Conservation (phyloP, 2,888 invertebrate genomes). For the Falcaria lacertinaria region DNA sequence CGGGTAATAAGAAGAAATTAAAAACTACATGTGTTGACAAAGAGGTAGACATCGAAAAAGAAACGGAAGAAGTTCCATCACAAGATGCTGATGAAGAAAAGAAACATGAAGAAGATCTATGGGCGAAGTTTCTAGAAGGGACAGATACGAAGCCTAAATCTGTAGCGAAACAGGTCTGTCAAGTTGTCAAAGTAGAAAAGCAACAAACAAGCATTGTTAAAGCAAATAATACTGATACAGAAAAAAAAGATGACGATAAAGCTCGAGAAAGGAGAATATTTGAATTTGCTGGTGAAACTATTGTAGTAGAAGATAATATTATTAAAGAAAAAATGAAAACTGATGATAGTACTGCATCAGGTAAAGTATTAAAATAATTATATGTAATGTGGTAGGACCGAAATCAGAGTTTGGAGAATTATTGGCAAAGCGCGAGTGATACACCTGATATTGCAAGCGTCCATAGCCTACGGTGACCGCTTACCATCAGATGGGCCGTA, state of each 20-base stretch:
- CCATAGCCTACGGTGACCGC: too few species aligned
- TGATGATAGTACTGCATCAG: constrained; percentile 41
- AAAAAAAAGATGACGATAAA: constrained; percentile 58
- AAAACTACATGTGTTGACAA: constrained; percentile 31
- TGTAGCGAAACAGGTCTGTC: constrained; percentile 23
- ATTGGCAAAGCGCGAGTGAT: too few species aligned
- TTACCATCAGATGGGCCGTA: too few species aligned
- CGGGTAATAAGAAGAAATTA: constrained; percentile 50
- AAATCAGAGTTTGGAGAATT: too few species aligned
- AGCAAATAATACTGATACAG: constrained; percentile 5
- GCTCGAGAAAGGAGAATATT: constrained; percentile 83
- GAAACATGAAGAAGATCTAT: constrained; percentile 86
- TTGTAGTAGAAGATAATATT: constrained; percentile 72
- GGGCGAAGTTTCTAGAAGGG: constrained; percentile 89
- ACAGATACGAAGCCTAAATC: constrained; percentile 74
- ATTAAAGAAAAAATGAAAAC: constrained; percentile 64
- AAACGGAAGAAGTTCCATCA: constrained; percentile 31
- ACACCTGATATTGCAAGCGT: too few species aligned
- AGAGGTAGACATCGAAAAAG: constrained; percentile 39
- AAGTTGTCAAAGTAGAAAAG: constrained; percentile 19
- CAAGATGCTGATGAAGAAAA: constrained; percentile 82
- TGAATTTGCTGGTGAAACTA: constrained; percentile 94
- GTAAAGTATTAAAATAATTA: constrained; percentile 25
- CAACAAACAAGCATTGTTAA: constrained; percentile 10
- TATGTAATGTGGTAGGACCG: too few species aligned